Conservation (phyloP, 2,113 vertebrate species). For the Ranitomeya imitator region DNA sequence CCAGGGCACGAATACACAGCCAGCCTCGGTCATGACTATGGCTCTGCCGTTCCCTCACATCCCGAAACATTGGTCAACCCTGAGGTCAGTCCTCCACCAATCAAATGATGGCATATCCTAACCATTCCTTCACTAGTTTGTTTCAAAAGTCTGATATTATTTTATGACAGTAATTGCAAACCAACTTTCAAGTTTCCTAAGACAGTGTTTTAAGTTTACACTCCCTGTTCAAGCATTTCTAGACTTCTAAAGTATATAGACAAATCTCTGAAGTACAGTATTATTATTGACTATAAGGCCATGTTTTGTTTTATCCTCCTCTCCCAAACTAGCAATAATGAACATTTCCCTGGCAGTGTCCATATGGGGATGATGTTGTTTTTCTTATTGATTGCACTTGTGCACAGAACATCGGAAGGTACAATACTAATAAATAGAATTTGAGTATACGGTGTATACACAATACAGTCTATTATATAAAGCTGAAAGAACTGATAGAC, state of each 20-base stretch:
- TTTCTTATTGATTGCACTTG: not conserved
- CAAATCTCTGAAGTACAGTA: not conserved
- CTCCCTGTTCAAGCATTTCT: not conserved
- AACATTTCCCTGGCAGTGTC: not conserved
- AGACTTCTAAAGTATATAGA: not conserved
- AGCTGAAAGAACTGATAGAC: not conserved
- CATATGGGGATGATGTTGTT: not conserved
- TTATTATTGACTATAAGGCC: not conserved
- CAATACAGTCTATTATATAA: not conserved
- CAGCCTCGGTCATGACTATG: too few species aligned
- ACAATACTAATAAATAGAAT: not conserved
- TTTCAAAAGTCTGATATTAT: not conserved
- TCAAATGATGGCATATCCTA: not conserved
- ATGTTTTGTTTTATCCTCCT: not conserved
- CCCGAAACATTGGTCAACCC: too few species aligned
- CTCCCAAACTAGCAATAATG: not conserved
- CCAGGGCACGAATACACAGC: too few species aligned
- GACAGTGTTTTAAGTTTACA: not conserved
- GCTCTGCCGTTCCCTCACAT: too few species aligned
- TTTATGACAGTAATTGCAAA: not conserved
- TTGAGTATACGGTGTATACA: too few species aligned
- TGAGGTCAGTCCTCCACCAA: not conserved
- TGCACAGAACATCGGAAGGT: not conserved
- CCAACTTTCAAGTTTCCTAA: not conserved
- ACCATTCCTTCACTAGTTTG: not conserved